phyloP scores from a whole-genome alignment of 2,888 invertebrate genomes.

The Aquatica leii region DNA sequence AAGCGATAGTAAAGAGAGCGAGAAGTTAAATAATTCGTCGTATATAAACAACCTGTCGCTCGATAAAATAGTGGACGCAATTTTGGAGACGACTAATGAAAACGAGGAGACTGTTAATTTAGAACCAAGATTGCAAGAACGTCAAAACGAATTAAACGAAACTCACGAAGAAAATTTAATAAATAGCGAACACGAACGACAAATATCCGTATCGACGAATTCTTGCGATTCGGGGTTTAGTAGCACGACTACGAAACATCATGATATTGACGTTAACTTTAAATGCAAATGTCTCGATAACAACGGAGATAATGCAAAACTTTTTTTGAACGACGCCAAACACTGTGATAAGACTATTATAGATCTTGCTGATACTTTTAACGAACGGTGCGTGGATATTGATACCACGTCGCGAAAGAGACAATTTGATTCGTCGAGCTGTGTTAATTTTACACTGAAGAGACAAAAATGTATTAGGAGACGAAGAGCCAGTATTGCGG shows the following conservation, averaged over 20 bases:
- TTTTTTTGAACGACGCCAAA: conserved; percentile 4
- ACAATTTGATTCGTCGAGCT: not conserved
- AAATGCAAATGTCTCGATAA: conserved; percentile 53
- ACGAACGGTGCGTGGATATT: conserved; percentile 56
- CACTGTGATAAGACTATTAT: conserved; percentile 55
- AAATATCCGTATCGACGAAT: conserved; percentile 37
- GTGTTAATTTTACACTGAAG: conserved; percentile 56
- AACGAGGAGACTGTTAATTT: conserved; percentile 31
- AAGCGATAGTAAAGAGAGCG: conserved; percentile 51
- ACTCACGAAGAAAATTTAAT: conserved; percentile 52
- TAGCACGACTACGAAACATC: conserved; percentile 52
- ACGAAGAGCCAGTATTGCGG: conserved; percentile 55
- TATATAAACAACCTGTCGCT: conserved; percentile 66
- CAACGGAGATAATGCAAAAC: conserved; percentile 28
- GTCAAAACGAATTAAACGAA: conserved; percentile 51
- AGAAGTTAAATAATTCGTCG: conserved; percentile 61
- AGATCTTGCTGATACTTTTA: conserved; percentile 54
- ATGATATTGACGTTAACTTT: conserved; percentile 52
- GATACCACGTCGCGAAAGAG: conserved; percentile 39
- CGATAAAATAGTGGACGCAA: conserved; percentile 70
- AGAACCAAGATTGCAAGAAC: conserved; percentile 40
- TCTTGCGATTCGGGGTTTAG: conserved; percentile 58
- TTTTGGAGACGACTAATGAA: conserved; percentile 67
- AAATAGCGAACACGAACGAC: conserved; percentile 47
- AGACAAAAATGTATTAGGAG: conserved; percentile 68